Conservation (phyloP, 2,888 invertebrate species). For the Thelaira solivaga region DNA sequence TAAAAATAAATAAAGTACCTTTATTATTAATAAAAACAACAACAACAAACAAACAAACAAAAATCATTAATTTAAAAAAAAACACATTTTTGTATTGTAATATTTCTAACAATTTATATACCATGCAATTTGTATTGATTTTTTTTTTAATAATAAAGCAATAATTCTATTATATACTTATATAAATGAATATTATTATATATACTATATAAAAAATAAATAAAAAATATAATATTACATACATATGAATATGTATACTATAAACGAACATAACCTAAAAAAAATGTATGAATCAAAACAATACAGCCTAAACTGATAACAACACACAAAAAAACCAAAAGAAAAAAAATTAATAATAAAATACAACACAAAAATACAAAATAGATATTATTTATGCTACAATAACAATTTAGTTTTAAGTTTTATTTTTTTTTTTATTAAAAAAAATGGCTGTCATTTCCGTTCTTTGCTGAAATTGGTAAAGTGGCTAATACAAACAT, state of each 20-base stretch:
- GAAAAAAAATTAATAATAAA: background rate
- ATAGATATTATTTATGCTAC: conserved; percentile 23
- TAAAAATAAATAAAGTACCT: conserved; percentile 54
- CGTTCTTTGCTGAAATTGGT: conserved; percentile 19
- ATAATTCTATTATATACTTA: conserved; percentile 68
- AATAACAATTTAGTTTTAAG: conserved; percentile 29
- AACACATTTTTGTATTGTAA: conserved; percentile 58
- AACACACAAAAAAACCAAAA: background rate
- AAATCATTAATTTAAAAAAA: conserved; percentile 12
- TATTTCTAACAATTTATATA: conserved; percentile 65
- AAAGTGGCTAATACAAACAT: no score
- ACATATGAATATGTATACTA: conserved; percentile 23
- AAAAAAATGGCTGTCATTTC: conserved; percentile 26
- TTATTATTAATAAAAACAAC: conserved; percentile 47
- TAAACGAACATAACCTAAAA: no score
- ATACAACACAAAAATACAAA: background rate
- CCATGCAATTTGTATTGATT: conserved; percentile 71
- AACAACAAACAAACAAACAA: conserved; percentile 25
- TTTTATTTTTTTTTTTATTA: conserved; percentile 26
- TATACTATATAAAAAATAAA: conserved; percentile 33
- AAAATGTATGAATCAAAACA: no score
- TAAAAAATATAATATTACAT: background rate
- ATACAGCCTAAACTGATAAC: conserved; percentile 20
- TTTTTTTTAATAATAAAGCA: conserved; percentile 71
- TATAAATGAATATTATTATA: conserved; percentile 35